A percentile compares a stretch with the other conserved stretches of the same genome.
These are phyloP conservation scores for Perognathus longimembris DNA, from an alignment of 2,113 vertebrate species.

Conservation along the genomic window DNA sequence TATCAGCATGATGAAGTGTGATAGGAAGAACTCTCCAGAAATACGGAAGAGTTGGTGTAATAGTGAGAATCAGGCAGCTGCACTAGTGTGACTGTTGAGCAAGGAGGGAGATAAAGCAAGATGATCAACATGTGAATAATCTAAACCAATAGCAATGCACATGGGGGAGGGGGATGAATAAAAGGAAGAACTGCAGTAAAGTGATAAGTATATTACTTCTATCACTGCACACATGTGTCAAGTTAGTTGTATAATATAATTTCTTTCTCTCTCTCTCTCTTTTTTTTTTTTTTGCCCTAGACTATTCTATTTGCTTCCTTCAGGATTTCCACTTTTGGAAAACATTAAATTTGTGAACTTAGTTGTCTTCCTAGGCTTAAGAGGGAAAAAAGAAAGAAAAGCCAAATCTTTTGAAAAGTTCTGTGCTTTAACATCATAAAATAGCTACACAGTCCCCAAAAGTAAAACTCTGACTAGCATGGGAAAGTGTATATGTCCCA, in stretches of 20 bases:
- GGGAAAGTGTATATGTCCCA: background rate
- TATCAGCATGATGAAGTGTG: background rate
- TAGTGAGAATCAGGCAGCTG: background rate
- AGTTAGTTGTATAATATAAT: background rate
- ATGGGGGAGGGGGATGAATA: background rate
- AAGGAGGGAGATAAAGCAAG: background rate
- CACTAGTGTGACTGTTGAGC: background rate
- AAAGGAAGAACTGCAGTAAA: background rate
- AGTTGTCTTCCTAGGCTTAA: background rate
- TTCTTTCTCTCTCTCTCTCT: background rate
- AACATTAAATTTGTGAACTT: background rate
- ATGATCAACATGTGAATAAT: background rate
- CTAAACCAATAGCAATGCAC: background rate
- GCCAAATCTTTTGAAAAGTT: background rate
- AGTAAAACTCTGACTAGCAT: background rate
- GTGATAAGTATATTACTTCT: conserved; percentile 6
- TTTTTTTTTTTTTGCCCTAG: too few species aligned
- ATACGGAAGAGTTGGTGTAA: background rate
- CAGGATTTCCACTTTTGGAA: background rate
- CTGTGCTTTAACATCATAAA: background rate
- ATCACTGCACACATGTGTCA: background rate
- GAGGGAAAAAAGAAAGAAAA: background rate
- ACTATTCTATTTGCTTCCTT: conserved; percentile 26
- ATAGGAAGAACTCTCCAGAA: background rate
- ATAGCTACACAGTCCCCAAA: background rate